Conservation (phyloP, 2,113 vertebrate species). For the Nettapus auritus region DNA sequence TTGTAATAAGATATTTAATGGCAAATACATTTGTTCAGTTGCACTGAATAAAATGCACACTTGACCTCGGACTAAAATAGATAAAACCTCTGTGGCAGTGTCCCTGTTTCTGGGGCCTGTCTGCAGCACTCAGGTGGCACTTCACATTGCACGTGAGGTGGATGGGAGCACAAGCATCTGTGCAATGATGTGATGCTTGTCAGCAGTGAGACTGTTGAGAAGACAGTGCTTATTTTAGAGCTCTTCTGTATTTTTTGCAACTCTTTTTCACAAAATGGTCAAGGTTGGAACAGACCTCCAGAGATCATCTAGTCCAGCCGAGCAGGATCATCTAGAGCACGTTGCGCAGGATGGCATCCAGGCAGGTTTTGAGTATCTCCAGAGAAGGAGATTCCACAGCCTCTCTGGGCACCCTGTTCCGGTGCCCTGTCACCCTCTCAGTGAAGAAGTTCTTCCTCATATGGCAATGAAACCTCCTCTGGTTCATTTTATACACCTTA, state of each 20-base stretch:
- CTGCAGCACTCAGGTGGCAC: background rate
- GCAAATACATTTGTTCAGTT: slow-evolving; percentile 24
- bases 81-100: background rate
- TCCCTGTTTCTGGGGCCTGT: background rate
- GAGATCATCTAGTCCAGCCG: too few species aligned
- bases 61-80: slow-evolving; percentile 39
- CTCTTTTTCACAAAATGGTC: background rate
- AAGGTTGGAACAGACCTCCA: too few species aligned
- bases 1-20: slow-evolving; percentile 52
- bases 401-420: too few species aligned
- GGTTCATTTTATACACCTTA: too few species aligned
- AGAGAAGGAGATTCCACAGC: too few species aligned
- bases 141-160: background rate
- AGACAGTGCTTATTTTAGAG: background rate
- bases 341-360: too few species aligned
- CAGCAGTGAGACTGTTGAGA: background rate
- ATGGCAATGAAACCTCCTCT: too few species aligned
- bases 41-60: background rate
- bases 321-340: too few species aligned
- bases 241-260: background rate
- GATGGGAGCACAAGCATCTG: background rate
- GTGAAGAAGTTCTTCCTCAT: too few species aligned
- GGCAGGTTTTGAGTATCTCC: too few species aligned
- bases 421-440: too few species aligned
- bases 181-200: background rate